These are phyloP conservation scores for Liposcelis brunnea DNA, from an alignment of 2,888 invertebrate genomes.

Conservation along the genomic window DNA sequence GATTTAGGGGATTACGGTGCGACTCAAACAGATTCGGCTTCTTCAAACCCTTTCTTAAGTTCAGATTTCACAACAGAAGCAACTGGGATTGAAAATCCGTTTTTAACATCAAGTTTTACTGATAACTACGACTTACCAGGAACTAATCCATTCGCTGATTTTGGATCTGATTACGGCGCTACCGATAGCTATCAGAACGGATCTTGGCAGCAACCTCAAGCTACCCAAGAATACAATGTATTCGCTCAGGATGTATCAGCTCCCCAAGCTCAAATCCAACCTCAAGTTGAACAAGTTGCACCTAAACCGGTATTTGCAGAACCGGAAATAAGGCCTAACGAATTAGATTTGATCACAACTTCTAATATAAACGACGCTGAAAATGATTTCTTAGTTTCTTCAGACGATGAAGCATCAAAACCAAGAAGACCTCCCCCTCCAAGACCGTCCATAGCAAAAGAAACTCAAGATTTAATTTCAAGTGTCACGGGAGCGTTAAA, in stretches of 20 bases:
- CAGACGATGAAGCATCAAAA: background rate
- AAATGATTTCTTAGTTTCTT: conserved; percentile 7
- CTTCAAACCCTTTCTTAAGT: conserved; percentile 49
- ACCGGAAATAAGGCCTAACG: conserved; percentile 14
- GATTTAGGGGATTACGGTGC: conserved; percentile 40
- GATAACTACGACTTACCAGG: conserved; percentile 19
- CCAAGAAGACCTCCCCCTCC: conserved; percentile 28
- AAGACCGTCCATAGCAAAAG: conserved; percentile 47
- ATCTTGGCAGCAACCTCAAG: background rate
- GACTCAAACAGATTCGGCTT: conserved; percentile 29
- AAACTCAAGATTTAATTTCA: conserved; percentile 69
- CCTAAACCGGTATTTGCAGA: conserved; percentile 14
- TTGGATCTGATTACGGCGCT: background rate
- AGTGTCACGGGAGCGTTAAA: conserved; percentile 81
- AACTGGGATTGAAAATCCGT: conserved; percentile 45
- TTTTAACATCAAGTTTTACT: conserved; percentile 29
- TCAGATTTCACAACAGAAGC: conserved; percentile 19
- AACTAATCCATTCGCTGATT: conserved; percentile 40
- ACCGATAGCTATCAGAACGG: no score
- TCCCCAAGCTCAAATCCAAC: conserved; percentile 10
- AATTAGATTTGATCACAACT: conserved; percentile 12
- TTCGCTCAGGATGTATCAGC: conserved; percentile 8
- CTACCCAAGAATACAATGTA: background rate
- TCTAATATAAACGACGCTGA: conserved; percentile 2
- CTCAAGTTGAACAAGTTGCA: conserved; percentile 13